Evolutionary conservation across 2,888 invertebrate species (phyloP), one percentile per base, ranked within the genome.

Genomic region (Opisthograptis luteolata): DNA sequence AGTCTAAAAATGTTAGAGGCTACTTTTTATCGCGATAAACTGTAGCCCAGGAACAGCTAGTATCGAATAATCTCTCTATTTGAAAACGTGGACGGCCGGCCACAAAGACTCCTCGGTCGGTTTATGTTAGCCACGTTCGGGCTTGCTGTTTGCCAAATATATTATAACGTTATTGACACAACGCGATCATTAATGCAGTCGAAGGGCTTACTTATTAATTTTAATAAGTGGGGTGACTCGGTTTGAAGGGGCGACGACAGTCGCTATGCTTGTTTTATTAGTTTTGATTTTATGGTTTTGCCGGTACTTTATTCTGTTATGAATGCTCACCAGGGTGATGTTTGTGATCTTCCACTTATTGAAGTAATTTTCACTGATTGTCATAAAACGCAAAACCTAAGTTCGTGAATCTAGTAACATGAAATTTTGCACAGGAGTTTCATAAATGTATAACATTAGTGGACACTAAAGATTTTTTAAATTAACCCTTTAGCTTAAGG

Each of bases 181-280:
- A 85, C 78, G 74, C 79, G 83, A 84, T 88, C 87, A 87, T 90
- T 90, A 89, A 87, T 88, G 80, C 81, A 81, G 79, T 76, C 79
- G 81, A 77, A 84, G 86, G 84, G 82, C 86, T 79, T 84, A 82
- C 84, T 89, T 90, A 89, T 90, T 90, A 89, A 90, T 88, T 88
- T 90, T 89, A 87, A 89, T 89, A 89, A 88, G 83, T 84, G 78
- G 88, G 88, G 87, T 82, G 85, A 82, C 78, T 77, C 59, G 55
- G 64, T 76, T 69, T 73, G 69, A 76, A 78, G 85, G 83, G 82
- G 77, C 65, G 79, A 75, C 76, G 79, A 82, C 82, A 79, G 74
- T 67, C 63, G 68, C 64, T 55, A 60, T 66, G 77, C 78, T 79
- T 83, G 82, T 81, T 87, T 84, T 84, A 84, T 84, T 80, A 79